Base-by-base conservation (phyloP, 2,888 invertebrate species). In the Phragmatobia fuliginosa region DNA sequence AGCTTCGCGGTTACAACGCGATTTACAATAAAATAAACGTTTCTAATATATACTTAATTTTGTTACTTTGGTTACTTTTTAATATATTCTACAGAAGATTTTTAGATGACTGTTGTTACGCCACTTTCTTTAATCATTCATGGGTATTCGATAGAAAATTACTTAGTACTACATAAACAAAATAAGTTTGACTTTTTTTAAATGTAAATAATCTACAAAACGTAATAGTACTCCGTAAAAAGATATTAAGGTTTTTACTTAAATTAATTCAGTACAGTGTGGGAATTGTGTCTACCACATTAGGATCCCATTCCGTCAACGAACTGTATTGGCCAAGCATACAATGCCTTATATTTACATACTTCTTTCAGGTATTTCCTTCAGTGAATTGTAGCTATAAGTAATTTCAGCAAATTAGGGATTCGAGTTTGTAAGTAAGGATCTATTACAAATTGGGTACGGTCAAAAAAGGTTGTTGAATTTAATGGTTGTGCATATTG, bases 261-360 rank as follows among this genome's bases (percentile, higher is more conserved):
- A 64, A 63, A 11, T 25, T 56, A 59, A 60, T 64, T 64, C 52
- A 33, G 32, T 52, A 38, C 38, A 62, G 41, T 60, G 25, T 31
- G 32, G 25, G 36, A 11, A 45, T 28, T 31, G 38, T 60, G 31
- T 60, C 60, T 63, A 60, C 67, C 60, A 67, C 67, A 64, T 71
- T 67, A 67, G 70, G 67, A 67, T 67, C 60, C 59, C 38, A 71
- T 67, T 71, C 33, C 49, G 52, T 63, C 70, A 67, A 25, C 25
- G 36, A 67, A 59, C 62, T 49, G 6, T 56, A 67, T 71, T 67
- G 70, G 63, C 59, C 60, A 41, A 32, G 45, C 63, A 25, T 45
- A 67, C 62, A 66, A 71, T 63, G 38, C 21, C 36, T 60, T 60
- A 71, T 67, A 41, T 65, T 63, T 38, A 56, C 56, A 25, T 45